phyloP scores from a whole-genome alignment of 30 jellyfish, hydroid and myxozoan genomes.

The Hydra vulgaris region DNA sequence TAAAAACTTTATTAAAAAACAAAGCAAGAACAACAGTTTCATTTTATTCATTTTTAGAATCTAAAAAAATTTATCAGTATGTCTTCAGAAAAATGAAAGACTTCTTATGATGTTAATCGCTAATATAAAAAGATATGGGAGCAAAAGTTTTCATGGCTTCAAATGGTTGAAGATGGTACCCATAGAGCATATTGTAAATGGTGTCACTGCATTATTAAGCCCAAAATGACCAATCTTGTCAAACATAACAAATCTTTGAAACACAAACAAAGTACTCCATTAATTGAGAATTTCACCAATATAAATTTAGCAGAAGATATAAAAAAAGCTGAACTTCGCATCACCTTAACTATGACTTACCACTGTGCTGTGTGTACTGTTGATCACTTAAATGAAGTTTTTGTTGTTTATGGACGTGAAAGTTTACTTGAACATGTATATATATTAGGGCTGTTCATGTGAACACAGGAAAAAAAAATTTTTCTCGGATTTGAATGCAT shows the following conservation, averaged over 20 bases:
- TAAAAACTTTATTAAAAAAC: neutral
- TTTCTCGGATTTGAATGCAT: too few species aligned
- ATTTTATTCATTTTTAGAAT: neutral
- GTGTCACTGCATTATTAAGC: slow-evolving; percentile 43
- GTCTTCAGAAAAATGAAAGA: slow-evolving; percentile 31
- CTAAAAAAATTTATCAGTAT: neutral
- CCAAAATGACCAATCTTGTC: slow-evolving; percentile 45
- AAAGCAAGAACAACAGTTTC: neutral
- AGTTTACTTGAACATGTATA: slow-evolving; percentile 37
- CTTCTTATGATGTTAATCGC: slow-evolving; percentile 39
- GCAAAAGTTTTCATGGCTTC: slow-evolving; percentile 39
- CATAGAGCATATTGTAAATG: slow-evolving; percentile 46
- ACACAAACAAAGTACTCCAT: slow-evolving; percentile 29
- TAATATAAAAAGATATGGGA: slow-evolving; percentile 33
- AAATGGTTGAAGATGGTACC: slow-evolving; percentile 43
- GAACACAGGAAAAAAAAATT: too few species aligned
- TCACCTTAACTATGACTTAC: slow-evolving; percentile 38
- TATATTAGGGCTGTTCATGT: too few species aligned
- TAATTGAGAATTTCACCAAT: slow-evolving; percentile 19
- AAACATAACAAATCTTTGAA: slow-evolving; percentile 43
- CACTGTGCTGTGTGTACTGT: slow-evolving; percentile 42
- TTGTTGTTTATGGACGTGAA: slow-evolving; percentile 35
- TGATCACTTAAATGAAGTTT: slow-evolving; percentile 48
- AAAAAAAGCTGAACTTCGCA: slow-evolving; percentile 26
- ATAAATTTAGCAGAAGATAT: slow-evolving; percentile 23